Evolutionary conservation across 2,888 invertebrate genomes (phyloP).

Genomic region (Drosophila setosimentum): DNA sequence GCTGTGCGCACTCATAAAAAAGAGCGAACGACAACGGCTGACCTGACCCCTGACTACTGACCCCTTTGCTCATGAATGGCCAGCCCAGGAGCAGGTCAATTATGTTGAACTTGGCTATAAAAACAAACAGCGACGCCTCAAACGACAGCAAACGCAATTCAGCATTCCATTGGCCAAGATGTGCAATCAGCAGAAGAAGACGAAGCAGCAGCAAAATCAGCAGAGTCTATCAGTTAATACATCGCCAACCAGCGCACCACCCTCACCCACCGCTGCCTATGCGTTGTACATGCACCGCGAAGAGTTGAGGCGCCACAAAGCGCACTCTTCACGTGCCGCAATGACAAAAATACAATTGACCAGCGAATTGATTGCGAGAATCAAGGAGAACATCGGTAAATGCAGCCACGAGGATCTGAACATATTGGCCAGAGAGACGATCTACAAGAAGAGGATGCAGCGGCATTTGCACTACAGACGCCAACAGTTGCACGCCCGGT

Average conservation of each 20-base stretch:
- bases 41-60: not conserved
- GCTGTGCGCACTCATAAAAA: slow-evolving; percentile 41
- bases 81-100: slow-evolving; percentile 59
- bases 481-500: slow-evolving; percentile 51
- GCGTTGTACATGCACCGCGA: slow-evolving; percentile 64
- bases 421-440: slow-evolving; percentile 65
- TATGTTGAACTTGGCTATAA: slow-evolving; percentile 42
- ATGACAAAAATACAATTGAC: slow-evolving; percentile 67
- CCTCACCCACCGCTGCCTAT: slow-evolving; percentile 66
- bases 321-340: slow-evolving; percentile 35
- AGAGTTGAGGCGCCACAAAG: slow-evolving; percentile 58
- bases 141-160: slow-evolving; percentile 49
- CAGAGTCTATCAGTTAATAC: not conserved
- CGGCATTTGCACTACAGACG: slow-evolving; percentile 61
- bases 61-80: slow-evolving; percentile 62
- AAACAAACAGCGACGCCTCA: slow-evolving; percentile 13
- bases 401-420: slow-evolving; percentile 69
- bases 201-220: slow-evolving; percentile 6
- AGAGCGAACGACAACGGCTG: not conserved
- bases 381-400: slow-evolving; percentile 59
- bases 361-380: slow-evolving; percentile 61
- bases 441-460: slow-evolving; percentile 66
- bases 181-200: slow-evolving; percentile 53
- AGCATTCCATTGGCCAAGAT: slow-evolving; percentile 49
- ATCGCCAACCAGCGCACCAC: slow-evolving; percentile 5